Evolutionary conservation across 30 jellyfish, hydroid and myxozoan species (phyloP).

Genomic region (Rhopilema esculentum): DNA sequence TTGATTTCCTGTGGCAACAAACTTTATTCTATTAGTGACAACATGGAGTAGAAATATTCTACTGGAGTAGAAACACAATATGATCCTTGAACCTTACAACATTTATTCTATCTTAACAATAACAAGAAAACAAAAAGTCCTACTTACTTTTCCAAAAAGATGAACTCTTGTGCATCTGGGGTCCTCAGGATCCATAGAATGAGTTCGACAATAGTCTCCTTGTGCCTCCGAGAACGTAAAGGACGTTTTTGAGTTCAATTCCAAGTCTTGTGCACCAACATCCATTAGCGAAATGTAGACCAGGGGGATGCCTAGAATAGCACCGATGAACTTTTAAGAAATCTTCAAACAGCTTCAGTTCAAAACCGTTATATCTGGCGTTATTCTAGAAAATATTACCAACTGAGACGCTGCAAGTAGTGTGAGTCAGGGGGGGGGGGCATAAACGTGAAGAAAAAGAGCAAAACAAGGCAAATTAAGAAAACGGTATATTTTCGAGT

Average conservation of each 20-base stretch:
- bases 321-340: not conserved
- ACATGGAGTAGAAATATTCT: too few species aligned
- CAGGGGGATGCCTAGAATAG: slow-evolving; percentile 51
- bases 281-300: slow-evolving; percentile 45
- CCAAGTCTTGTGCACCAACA: slow-evolving; percentile 55
- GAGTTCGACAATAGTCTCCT: slow-evolving; percentile 50
- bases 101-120: not conserved
- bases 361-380: too few species aligned
- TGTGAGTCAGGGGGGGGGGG: too few species aligned
- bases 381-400: too few species aligned
- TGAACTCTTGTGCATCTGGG: slow-evolving; percentile 74
- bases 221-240: slow-evolving; percentile 71
- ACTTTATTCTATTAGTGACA: too few species aligned
- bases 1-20: too few species aligned
- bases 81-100: not conserved
- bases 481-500: not conserved
- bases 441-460: not conserved
- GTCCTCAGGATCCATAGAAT: slow-evolving; percentile 64
- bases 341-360: not conserved
- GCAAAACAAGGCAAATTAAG: not conserved
- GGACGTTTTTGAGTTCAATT: slow-evolving; percentile 33
- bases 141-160: slow-evolving; percentile 60
- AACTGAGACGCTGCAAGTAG: too few species aligned
- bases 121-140: not conserved
- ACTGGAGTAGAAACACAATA: too few species aligned